These are phyloP conservation scores for Strix aluco DNA, from an alignment of 2,113 vertebrate genomes.

Conservation along the genomic window DNA sequence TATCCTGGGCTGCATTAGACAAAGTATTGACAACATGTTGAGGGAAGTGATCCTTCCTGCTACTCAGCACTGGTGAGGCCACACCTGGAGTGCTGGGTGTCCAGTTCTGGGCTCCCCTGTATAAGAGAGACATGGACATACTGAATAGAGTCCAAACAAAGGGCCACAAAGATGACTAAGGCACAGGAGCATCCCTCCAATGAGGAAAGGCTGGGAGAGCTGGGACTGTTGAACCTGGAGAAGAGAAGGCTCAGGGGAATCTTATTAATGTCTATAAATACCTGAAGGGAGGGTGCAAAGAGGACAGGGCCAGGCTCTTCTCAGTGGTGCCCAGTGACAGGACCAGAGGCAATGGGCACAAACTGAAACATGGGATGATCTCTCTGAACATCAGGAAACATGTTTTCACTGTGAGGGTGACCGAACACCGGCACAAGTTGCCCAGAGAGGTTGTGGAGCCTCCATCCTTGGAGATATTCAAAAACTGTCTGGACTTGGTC, in stretches of 20 bases:
- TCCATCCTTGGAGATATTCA: not conserved
- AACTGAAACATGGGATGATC: not conserved
- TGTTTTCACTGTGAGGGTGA: not conserved
- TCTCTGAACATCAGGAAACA: not conserved
- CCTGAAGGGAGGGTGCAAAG: not conserved
- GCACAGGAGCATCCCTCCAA: not conserved
- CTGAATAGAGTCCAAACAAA: not conserved
- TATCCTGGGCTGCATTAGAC: not conserved
- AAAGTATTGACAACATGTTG: not conserved
- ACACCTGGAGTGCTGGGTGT: not conserved
- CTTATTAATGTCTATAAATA: not conserved
- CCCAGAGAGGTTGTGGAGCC: not conserved
- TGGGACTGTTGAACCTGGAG: not conserved
- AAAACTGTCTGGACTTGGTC: not conserved
- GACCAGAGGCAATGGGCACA: not conserved
- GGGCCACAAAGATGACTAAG: not conserved
- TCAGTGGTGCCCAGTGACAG: not conserved
- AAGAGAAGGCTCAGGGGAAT: not conserved
- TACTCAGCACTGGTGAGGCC: not conserved
- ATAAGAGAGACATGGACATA: not conserved
- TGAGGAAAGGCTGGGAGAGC: not conserved
- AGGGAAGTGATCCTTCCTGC: not conserved
- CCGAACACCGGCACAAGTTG: not conserved
- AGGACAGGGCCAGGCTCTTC: not conserved
- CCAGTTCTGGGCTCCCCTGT: not conserved